Base-by-base conservation (phyloP, 1,140 invertebrate genomes). In the Proctacanthus coquilletti region DNA sequence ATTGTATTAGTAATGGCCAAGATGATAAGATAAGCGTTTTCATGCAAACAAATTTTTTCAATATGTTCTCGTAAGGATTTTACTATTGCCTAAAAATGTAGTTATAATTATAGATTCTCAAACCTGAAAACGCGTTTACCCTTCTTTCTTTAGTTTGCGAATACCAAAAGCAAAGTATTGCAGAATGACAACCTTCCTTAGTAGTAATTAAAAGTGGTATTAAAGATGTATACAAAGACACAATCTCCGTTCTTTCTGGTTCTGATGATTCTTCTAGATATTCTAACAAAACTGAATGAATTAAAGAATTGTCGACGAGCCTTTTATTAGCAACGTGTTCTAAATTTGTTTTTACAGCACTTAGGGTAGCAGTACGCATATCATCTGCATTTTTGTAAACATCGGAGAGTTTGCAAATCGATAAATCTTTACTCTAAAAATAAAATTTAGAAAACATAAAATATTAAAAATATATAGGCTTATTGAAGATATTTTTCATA, bases 51-150 rank as follows among this genome's bases (percentile, higher is more conserved):
- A 8, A 93, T 71, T 42, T 84, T 77, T 9, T 76, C 63, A 3
- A 89, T 68, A 60, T 91, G 77, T 32, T 80, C 80, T 60, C 94
- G 93, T 4, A 97, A 69, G 30, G 75, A 64, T 68, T 94, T 95
- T 36, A 77, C 71, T 8, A 80, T 72, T 21, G 66, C 64, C 69
- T 77, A 45, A 5, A 49, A 42, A 48, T n/a, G n/a, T n/a, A n/a
- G n/a, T n/a, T n/a, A 39, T 36, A 11, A 40, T 40, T 36, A 36
- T 5, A 31, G 34, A 33, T 32, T 8, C 13, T 21, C 8, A 33
- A 42, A 32, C 9, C 15, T 11, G 31, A 6, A 32, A 32, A 30
- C n/a, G n/a, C n/a, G n/a, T 27, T 51, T 39, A 58, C 55, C 18
- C 57, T 25, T 1, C 57, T 48, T 33, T 56, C 57, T 34, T 66